A percentile compares a stretch with the other conserved stretches of the same genome.
These are phyloP conservation scores for Pitangus sulphuratus DNA, from an alignment of 2,797 vertebrate species.

Conservation along the genomic window DNA sequence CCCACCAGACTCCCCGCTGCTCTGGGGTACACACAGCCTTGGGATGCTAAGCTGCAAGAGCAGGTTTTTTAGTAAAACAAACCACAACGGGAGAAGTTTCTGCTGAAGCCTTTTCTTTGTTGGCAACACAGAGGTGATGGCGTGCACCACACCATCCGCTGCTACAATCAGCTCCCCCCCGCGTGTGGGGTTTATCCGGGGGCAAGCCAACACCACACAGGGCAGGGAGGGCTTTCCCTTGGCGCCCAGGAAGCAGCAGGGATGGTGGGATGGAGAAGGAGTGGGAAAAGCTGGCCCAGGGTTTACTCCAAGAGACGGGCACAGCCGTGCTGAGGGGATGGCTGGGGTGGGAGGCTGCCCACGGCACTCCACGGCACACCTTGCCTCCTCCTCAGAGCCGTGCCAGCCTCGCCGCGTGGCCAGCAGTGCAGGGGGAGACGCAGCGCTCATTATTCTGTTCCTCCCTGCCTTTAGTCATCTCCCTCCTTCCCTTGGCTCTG, in stretches of 20 bases:
- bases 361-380: neutral
- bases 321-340: neutral
- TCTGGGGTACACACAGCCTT: accelerated
- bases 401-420: neutral
- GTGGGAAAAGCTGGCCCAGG: neutral
- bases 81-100: accelerated
- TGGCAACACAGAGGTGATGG: neutral
- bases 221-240: neutral
- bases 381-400: neutral
- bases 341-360: neutral
- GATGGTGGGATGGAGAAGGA: neutral
- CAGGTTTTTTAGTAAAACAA: neutral
- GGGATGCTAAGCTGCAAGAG: neutral
- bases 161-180: neutral
- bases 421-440: neutral
- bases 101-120: neutral
- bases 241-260: neutral
- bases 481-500: slow-evolving; percentile 52
- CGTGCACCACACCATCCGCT: accelerated
- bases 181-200: accelerated
- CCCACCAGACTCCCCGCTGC: accelerated
- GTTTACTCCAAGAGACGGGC: neutral
- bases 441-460: slow-evolving; percentile 31
- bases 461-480: slow-evolving; percentile 62
- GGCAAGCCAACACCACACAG: accelerated